Percentiles rank a stretch among this genome's conserved stretches.
phyloP scores from a whole-genome alignment of 2,113 vertebrate genomes.

The Mirounga angustirostris region DNA sequence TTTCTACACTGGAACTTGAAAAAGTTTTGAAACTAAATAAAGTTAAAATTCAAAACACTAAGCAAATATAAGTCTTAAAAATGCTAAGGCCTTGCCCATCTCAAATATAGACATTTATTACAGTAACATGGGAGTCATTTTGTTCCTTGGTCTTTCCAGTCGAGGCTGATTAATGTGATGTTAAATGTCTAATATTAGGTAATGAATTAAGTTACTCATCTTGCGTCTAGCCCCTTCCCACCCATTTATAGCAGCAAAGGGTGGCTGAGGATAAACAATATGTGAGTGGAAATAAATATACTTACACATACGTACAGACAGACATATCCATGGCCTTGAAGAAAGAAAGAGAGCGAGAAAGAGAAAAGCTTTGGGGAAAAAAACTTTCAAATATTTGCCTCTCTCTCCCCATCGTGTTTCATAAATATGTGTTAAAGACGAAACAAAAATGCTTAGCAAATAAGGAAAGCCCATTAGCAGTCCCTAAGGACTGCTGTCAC shows the following conservation, averaged over 20 bases:
- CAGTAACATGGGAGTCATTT: not conserved
- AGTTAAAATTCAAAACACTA: constrained; percentile 73
- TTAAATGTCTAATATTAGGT: constrained; percentile 31
- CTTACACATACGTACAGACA: not conserved
- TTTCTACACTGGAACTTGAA: constrained; percentile 73
- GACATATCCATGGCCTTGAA: not conserved
- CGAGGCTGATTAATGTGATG: constrained; percentile 16
- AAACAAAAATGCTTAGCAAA: constrained; percentile 21
- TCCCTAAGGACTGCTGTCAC: constrained; percentile 49
- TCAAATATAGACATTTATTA: constrained; percentile 54
- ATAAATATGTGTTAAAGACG: constrained; percentile 52
- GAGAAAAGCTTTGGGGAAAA: not conserved
- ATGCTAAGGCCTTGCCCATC: not conserved
- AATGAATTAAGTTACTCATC: constrained; percentile 43
- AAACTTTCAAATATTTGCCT: constrained; percentile 9
- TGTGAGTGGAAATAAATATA: not conserved
- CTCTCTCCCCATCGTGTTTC: constrained; percentile 15
- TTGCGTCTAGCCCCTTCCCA: not conserved
- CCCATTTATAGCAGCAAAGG: not conserved
- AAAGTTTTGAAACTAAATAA: constrained; percentile 74
- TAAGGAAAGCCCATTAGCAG: constrained; percentile 37
- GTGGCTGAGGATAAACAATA: not conserved
- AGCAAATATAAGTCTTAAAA: constrained; percentile 64
- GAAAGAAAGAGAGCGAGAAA: not conserved
- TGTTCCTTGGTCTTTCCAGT: not conserved